Base-by-base conservation (phyloP, 2,888 invertebrate species). In the Chrysotoxum bicinctum region DNA sequence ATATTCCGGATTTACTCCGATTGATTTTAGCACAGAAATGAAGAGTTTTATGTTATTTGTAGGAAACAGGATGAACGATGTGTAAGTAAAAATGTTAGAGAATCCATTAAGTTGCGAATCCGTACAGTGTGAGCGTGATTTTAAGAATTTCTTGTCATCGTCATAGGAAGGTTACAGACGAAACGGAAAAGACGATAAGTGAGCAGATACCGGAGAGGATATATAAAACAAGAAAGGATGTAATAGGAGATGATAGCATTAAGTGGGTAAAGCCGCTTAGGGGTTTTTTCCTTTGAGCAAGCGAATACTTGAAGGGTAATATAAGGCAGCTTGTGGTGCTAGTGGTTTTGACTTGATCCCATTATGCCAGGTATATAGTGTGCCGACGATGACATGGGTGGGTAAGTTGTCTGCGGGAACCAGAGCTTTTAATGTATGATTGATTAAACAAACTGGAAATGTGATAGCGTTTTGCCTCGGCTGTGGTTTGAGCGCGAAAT, bases 241-340 rank as follows among this genome's bases (percentile, higher is more conserved):
- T 80, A 84, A 84, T 84, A 84, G 84, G 84, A 84, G 84, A 79
- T 84, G 79, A 80, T 80, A 72, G 80, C 66, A 84, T 84, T 80
- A 84, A 84, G 84, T 84, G 80, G 70, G 80, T 80, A 84, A 84
- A 84, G 80, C 84, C 80, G 75, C 84, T 84, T 84, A 84, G 75
- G 84, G 79, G 58, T 43, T 79, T 79, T 76, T 68, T 66, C 66
- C 72, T 76, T 84, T 72, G 75, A 84, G 75, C 64, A 76, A 68
- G 80, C 58, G 60, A 64, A 78, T 73, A 76, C 54, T 75, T 76
- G 84, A 84, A 75, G 66, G 72, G 80, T 84, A 84, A 80, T 84
- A 84, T 80, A 84, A 84, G 70, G 64, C 64, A 70, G 54, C 56
- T 70, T 78, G 84, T 62, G 72, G 84, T 75, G 43, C 70, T 76